A percentile compares a stretch with the other conserved stretches of the same genome.
These are phyloP conservation scores for Lithosia quadra DNA, from an alignment of 2,888 invertebrate genomes.

Conservation along the genomic window DNA sequence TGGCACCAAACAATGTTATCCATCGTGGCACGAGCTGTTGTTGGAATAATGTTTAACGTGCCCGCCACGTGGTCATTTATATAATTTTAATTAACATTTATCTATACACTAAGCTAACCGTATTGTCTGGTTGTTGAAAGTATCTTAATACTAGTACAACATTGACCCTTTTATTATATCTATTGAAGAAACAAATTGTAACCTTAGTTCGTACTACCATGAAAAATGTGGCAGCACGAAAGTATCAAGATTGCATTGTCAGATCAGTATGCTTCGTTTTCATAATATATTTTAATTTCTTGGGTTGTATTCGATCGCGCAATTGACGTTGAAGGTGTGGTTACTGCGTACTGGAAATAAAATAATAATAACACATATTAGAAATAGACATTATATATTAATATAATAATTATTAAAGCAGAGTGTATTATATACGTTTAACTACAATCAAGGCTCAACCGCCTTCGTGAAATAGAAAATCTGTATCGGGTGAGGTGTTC, in stretches of 20 bases:
- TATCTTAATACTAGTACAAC: conserved; percentile 53
- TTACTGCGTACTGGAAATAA: conserved; percentile 18
- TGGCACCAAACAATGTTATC: conserved; percentile 67
- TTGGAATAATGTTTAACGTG: background rate
- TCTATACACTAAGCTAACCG: conserved; percentile 55
- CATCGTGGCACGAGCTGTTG: conserved; percentile 29
- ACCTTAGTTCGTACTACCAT: conserved; percentile 28
- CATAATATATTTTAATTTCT: conserved; percentile 11
- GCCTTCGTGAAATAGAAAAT: too few species aligned
- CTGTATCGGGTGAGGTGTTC: too few species aligned
- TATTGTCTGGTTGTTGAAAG: conserved; percentile 53
- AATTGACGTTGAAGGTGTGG: conserved; percentile 24
- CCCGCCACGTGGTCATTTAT: conserved; percentile 14
- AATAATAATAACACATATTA: conserved; percentile 6
- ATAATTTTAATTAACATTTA: conserved; percentile 40
- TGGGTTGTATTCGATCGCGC: conserved; percentile 41
- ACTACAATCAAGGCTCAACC: too few species aligned
- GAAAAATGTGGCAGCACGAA: conserved; percentile 18
- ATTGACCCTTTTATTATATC: conserved; percentile 44
- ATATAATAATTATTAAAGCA: background rate
- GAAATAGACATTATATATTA: background rate
- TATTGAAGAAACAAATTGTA: conserved; percentile 38
- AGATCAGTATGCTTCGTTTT: conserved; percentile 32
- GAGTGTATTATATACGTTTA: too few species aligned
- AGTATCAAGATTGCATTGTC: conserved; percentile 31